phyloP scores from a whole-genome alignment of 92 coral and sea anemone genomes.

The Anthopleura xanthogrammica region DNA sequence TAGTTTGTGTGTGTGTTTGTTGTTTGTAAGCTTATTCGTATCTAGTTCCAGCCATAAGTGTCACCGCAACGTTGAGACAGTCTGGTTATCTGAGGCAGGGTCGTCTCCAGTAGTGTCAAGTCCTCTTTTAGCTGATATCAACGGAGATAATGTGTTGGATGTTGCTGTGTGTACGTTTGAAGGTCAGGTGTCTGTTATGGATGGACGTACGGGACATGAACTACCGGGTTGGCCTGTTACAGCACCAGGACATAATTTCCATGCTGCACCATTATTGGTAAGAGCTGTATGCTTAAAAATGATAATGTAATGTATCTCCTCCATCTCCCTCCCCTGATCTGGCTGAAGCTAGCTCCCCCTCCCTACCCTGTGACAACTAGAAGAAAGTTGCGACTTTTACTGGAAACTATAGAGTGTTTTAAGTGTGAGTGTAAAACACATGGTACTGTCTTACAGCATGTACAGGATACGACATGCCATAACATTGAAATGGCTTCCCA shows the following conservation, averaged over 20 bases:
- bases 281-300: constrained; percentile 6
- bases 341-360: too few species aligned
- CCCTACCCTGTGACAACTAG: too few species aligned
- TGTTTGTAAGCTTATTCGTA: constrained; percentile 2
- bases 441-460: too few species aligned
- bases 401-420: too few species aligned
- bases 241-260: constrained; percentile 59
- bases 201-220: constrained; percentile 72
- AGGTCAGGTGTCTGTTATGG: constrained; percentile 79
- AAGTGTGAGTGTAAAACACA: too few species aligned
- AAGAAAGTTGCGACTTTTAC: too few species aligned
- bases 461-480: too few species aligned
- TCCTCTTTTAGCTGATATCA: constrained; percentile 74
- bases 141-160: constrained; percentile 68
- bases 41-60: constrained; percentile 49
- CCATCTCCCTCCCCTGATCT: too few species aligned
- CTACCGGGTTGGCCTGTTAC: constrained; percentile 85
- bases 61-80: constrained; percentile 63
- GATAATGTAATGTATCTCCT: neutral
- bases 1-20: neutral
- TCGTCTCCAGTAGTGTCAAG: constrained; percentile 87
- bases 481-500: too few species aligned
- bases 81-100: constrained; percentile 77
- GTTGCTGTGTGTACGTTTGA: constrained; percentile 74
- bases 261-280: constrained; percentile 88